Percentiles rank a stretch among this genome's conserved stretches.
phyloP scores from a whole-genome alignment of 2,113 vertebrate genomes.

The Dascyllus trimaculatus region DNA sequence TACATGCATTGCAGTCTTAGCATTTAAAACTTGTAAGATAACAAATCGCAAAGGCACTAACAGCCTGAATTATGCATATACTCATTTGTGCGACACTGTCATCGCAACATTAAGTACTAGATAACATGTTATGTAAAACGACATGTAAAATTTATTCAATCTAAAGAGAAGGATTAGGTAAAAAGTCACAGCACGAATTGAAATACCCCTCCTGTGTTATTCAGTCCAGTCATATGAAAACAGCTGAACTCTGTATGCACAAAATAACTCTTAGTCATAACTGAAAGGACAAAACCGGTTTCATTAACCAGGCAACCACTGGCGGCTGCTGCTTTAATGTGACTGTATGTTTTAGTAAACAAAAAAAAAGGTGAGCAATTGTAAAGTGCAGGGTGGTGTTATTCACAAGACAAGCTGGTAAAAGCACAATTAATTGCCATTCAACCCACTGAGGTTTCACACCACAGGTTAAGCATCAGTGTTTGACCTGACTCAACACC shows the following conservation, averaged over 20 bases:
- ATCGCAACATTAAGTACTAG: not conserved
- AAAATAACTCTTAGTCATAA: slow-evolving; percentile 35
- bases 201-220: slow-evolving; percentile 15
- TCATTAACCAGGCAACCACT: slow-evolving; percentile 23
- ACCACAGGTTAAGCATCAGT: slow-evolving; percentile 51
- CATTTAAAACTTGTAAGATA: slow-evolving; percentile 11
- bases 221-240: slow-evolving; percentile 22
- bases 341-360: slow-evolving; percentile 3
- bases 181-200: not conserved
- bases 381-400: not conserved
- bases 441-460: slow-evolving; percentile 24
- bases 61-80: slow-evolving; percentile 8
- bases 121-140: not conserved
- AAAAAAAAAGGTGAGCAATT: not conserved
- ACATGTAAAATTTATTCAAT: slow-evolving; percentile 7
- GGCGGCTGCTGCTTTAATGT: slow-evolving; percentile 11
- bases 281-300: slow-evolving; percentile 16
- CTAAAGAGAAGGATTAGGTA: not conserved
- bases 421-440: slow-evolving; percentile 43
- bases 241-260: slow-evolving; percentile 41
- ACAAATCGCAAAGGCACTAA: slow-evolving; percentile 10
- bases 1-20: too few relatives aligned
- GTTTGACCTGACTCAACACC: slow-evolving; percentile 52
- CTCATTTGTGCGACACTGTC: not conserved
- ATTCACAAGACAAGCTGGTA: slow-evolving; percentile 16